phyloP scores from a whole-genome alignment of 2,113 vertebrate genomes.

The Procapra przewalskii region DNA sequence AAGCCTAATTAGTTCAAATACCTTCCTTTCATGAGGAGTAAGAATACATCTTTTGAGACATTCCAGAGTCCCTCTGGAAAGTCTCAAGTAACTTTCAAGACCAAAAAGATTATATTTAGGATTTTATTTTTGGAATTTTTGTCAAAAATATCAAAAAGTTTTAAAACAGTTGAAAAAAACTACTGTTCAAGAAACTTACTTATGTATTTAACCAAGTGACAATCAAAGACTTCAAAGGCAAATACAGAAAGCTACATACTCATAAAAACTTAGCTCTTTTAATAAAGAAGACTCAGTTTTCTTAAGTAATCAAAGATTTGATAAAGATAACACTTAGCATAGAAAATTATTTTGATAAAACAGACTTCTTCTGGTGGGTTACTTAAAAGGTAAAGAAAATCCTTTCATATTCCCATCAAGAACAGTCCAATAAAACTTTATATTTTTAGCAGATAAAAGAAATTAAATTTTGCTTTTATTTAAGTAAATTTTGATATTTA shows the following conservation, averaged over 20 bases:
- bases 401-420: not conserved
- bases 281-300: not conserved
- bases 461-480: not conserved
- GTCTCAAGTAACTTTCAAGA: not conserved
- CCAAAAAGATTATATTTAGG: not conserved
- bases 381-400: not conserved
- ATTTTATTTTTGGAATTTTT: not conserved
- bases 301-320: not conserved
- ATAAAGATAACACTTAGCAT: not conserved
- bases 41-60: not conserved
- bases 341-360: not conserved
- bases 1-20: not conserved
- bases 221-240: not conserved
- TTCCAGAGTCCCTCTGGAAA: not conserved
- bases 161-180: not conserved
- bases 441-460: not conserved
- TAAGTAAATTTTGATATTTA: not conserved
- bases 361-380: not conserved
- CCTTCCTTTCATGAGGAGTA: not conserved
- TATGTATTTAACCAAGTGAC: not conserved
- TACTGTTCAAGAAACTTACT: not conserved
- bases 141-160: not conserved
- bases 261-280: not conserved
- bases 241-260: not conserved
- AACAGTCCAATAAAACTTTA: not conserved